Base-by-base conservation (phyloP, 2,113 vertebrate genomes). In the Solea solea region DNA sequence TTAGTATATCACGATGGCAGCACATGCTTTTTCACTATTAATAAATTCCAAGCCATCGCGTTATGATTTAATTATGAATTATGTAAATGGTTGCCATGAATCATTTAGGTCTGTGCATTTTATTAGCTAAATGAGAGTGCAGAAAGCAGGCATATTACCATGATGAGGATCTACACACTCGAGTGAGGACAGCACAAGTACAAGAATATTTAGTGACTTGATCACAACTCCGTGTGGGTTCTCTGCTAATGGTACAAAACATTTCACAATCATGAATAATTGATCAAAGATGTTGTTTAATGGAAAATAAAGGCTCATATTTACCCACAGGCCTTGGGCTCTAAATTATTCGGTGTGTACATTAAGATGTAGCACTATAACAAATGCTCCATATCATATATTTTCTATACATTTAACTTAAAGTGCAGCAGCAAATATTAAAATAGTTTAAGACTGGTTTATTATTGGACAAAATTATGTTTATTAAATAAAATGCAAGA, bases 41-140 rank as follows among this genome's bases (percentile, higher is more conserved):
- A 96, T 96, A 95, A 94, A 95, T 96, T 96, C 94, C 94, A 91
- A 91, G 90, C 88, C 95, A 93, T 94, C 92, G 87, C 87, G 49
- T 92, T 91, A 92, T 94, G 93, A 95, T 95, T 96, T 96, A 95
- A 95, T 96, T 95, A 95, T 95, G 90, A 94, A 95, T 95, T 95
- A 95, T 95, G 93, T 93, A 94, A 95, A 94, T 91, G 89, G 78
- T 83, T 91, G 92, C 89, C 88, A 95, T 95, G 93, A 95, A 95
- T 95, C 90, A 95, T 95, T 95, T 92, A 88, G 66, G 55, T 64
- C 86, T 55, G 88, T 91, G 89, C 90, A 85, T 88, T 90, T 91
- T 91, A 91, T 90, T 94, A 91, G 86, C 89, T 91, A 92, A 94
- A 94, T 88, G 86, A 89, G 86, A 82, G 77, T 83, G 90, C 86